Percentiles rank a stretch among this genome's conserved stretches.
phyloP scores from a whole-genome alignment of 92 coral and sea anemone genomes.

The Palythoa grandiflora region DNA sequence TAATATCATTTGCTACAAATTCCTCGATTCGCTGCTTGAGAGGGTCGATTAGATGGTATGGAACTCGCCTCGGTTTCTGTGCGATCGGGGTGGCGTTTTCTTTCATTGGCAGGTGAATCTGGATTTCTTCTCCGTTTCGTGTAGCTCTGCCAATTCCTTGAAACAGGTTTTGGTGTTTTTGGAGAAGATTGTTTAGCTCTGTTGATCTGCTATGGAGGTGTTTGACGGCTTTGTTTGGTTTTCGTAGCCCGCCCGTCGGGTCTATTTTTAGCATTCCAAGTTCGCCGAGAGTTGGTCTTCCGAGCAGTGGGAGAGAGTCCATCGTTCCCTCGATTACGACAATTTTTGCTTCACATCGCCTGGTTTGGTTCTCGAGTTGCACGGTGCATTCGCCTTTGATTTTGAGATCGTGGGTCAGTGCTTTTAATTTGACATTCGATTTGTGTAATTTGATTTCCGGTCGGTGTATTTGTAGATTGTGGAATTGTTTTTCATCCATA shows the following conservation, averaged over 20 bases:
- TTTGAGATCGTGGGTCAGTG: slow-evolving; percentile 22
- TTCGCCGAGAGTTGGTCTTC: slow-evolving; percentile 42
- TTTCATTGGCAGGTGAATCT: slow-evolving; percentile 63
- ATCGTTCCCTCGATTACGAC: slow-evolving; percentile 52
- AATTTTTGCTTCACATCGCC: slow-evolving; percentile 21
- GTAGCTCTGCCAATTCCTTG: slow-evolving; percentile 59
- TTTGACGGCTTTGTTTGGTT: neutral
- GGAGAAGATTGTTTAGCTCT: slow-evolving; percentile 47
- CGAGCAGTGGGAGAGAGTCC: slow-evolving; percentile 50
- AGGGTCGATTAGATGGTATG: no score
- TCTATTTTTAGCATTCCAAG: slow-evolving; percentile 45
- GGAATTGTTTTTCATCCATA: neutral
- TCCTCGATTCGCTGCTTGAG: no score
- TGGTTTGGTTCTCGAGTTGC: slow-evolving; percentile 40
- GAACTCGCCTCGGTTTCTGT: no score
- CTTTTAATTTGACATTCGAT: slow-evolving; percentile 30
- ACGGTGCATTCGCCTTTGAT: slow-evolving; percentile 37
- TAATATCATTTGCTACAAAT: slow-evolving; percentile 49
- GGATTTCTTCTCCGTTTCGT: slow-evolving; percentile 64
- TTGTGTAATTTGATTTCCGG: slow-evolving; percentile 35
- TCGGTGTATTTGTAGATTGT: slow-evolving; percentile 7
- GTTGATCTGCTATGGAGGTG: neutral
- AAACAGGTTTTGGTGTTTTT: slow-evolving; percentile 33
- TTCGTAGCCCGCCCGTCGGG: slow-evolving; percentile 1
- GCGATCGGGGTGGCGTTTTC: slow-evolving; percentile 59